Evolutionary conservation across 2,113 vertebrate genomes (phyloP), one percentile per base, ranked within the genome.

Genomic region (Daubentonia madagascariensis): DNA sequence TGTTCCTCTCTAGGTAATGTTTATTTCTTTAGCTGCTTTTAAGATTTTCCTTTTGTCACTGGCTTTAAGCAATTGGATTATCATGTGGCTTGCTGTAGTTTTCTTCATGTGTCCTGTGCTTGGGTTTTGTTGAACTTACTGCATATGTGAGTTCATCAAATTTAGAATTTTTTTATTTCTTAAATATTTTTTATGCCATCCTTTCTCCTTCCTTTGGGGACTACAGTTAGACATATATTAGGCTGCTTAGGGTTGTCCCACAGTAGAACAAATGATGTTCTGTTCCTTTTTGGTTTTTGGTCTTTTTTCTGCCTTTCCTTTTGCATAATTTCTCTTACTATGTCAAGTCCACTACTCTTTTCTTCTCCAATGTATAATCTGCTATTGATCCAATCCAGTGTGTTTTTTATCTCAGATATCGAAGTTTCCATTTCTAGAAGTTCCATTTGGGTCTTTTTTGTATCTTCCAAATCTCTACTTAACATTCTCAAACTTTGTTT

Each of bases 401-500:
- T 87, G 12, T 57, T 84, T 78, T 96, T 81, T 25, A 30, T 68
- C 35, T 73, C 48, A 85, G 3, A 61, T 85, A 67, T 67, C 94
- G 0, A 59, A 79, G 28, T 89, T 96, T 85, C 63, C 23, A 73
- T 68, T 89, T 89, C 48, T 86, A 72, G 22, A 67, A 76, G 50
- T 94, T 78, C 54, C 45, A 20, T 67, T 86, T 81, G 45, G 14
- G 6, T 92, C 54, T 52, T 85, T 85, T 86, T 67, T 73, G 13
- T 72, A 63, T 94, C 67, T 79, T 94, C 48, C 23, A 94, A n/a
- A 8, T 89, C 8, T 88, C 61, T 83, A 11, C 45, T 73, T 94
- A 94, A 75, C 18, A 32, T 90, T 96, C 80, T 70, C 50, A 95
- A 63, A 54, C 9, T 88, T 96, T 68, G 68, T 90, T 95, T 97